phyloP scores from a whole-genome alignment of 2,797 vertebrate genomes.

The Spheniscus humboldti region DNA sequence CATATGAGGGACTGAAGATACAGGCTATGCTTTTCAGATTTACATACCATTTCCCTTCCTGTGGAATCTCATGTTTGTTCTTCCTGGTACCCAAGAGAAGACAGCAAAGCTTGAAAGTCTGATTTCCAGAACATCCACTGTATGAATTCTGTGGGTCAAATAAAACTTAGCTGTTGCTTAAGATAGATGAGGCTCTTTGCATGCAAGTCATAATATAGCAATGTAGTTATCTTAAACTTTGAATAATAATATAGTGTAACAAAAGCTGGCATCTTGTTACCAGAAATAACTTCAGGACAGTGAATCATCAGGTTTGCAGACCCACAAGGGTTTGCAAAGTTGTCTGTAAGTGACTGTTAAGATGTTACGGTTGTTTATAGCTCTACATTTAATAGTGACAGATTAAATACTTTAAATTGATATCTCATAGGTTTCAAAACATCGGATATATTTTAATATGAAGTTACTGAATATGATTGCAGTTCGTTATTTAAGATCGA shows the following conservation, averaged over 20 bases:
- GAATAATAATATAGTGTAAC: not conserved
- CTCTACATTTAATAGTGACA: not conserved
- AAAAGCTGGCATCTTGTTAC: not conserved
- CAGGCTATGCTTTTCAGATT: not conserved
- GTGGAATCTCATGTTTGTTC: not conserved
- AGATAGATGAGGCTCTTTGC: not conserved
- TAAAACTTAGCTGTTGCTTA: not conserved
- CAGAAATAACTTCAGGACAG: not conserved
- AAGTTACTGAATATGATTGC: not conserved
- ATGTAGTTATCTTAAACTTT: not conserved
- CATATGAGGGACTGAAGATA: not conserved
- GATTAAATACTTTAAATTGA: not conserved
- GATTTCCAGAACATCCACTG: not conserved
- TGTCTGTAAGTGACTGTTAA: not conserved
- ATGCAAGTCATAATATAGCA: not conserved
- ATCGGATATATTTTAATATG: not conserved
- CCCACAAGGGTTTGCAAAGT: not conserved
- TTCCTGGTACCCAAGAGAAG: not conserved
- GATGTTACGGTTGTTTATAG: not conserved
- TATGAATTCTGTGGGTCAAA: not conserved
- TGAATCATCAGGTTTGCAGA: not conserved
- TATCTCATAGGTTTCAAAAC: not conserved
- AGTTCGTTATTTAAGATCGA: not conserved
- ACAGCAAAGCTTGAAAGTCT: not conserved
- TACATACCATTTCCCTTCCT: not conserved